Percentiles rank a stretch among this genome's conserved stretches.
Evolutionary conservation across 2,797 vertebrate genomes (phyloP).

Genomic region (Sebastes steindachneri): DNA sequence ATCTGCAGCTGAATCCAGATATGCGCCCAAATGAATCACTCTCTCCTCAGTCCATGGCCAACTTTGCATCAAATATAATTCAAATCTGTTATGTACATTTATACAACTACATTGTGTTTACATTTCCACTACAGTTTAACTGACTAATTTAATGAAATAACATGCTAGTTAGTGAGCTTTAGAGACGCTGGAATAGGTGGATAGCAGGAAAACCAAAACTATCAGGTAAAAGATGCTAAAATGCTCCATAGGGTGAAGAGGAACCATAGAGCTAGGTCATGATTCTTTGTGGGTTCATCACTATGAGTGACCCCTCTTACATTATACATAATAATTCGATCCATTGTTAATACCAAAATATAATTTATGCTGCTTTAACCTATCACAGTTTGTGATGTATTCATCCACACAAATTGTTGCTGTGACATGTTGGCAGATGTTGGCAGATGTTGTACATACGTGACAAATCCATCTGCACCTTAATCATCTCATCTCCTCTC

Average conservation of each 20-base stretch:
- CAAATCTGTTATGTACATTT: neutral
- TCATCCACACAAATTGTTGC: neutral
- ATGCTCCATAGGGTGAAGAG: no score
- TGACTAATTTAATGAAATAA: neutral
- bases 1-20: neutral
- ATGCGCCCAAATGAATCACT: neutral
- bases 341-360: no score
- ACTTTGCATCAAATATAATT: neutral
- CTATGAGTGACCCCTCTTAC: no score
- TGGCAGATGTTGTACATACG: constrained; percentile 60
- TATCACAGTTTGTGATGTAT: neutral
- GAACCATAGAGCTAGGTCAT: no score
- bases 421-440: constrained; percentile 48
- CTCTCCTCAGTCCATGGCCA: neutral
- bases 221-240: no score
- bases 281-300: no score
- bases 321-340: no score
- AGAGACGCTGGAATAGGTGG: neutral
- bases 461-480: constrained; percentile 54
- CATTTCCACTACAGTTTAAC: no score
- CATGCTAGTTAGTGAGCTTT: neutral
- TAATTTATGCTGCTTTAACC: neutral
- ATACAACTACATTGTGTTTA: neutral
- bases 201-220: neutral
- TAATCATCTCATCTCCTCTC: constrained; percentile 67